These are phyloP conservation scores for Scaptomyza flava DNA, from an alignment of 2,888 invertebrate genomes.

Conservation along the genomic window DNA sequence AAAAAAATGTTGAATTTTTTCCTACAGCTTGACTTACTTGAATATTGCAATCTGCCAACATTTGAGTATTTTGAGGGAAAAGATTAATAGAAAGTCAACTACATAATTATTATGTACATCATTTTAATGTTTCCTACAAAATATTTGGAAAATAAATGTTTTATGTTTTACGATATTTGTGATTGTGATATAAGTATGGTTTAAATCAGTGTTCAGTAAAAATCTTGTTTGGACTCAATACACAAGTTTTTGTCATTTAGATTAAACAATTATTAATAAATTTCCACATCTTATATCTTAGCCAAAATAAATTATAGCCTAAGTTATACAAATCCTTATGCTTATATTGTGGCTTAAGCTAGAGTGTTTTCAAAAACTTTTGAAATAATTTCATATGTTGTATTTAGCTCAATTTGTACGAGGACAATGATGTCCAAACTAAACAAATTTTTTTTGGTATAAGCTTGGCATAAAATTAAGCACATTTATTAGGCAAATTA, in stretches of 20 bases:
- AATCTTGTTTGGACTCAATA: constrained; percentile 50
- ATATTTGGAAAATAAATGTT: too few relatives aligned
- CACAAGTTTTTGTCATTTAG: constrained; percentile 51
- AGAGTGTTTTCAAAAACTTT: constrained; percentile 42
- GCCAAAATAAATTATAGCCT: constrained; percentile 56
- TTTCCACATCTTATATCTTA: constrained; percentile 61
- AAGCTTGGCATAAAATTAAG: constrained; percentile 19
- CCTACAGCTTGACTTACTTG: too few relatives aligned
- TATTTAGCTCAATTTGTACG: constrained; percentile 51
- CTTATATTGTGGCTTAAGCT: constrained; percentile 58
- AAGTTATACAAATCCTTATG: constrained; percentile 53
- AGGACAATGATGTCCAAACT: constrained; percentile 78
- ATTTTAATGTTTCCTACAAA: too few relatives aligned
- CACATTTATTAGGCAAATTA: neutral
- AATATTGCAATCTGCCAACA: too few relatives aligned
- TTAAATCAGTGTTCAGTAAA: constrained; percentile 58
- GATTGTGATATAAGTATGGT: too few relatives aligned
- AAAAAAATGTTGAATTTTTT: too few relatives aligned
- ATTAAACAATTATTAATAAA: constrained; percentile 34
- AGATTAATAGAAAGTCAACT: too few relatives aligned
- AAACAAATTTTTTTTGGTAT: constrained; percentile 33
- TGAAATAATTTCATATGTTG: constrained; percentile 14
- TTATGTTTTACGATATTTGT: too few relatives aligned
- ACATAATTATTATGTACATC: too few relatives aligned
- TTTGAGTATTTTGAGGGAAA: too few relatives aligned